Base-by-base conservation (phyloP, 2,888 invertebrate genomes). In the Pristionchus exspectatus region DNA sequence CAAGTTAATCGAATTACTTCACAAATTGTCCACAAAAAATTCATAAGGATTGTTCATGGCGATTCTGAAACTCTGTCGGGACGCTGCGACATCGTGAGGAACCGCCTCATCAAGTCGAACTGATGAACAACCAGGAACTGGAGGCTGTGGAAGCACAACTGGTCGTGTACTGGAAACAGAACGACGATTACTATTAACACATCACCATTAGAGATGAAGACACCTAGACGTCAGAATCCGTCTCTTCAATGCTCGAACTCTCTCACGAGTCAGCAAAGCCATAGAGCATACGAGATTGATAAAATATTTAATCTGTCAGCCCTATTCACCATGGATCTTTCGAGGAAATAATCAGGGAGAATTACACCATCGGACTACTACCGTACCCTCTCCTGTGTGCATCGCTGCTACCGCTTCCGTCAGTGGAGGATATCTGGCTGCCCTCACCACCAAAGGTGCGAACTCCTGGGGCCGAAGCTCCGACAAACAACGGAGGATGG, bases 31-130 rank as follows among this genome's bases (percentile, higher is more conserved):
- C 95, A 97, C 96, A 96, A 96, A 97, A 96, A 96, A 97, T 96
- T 97, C 97, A 96, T 97, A 97, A 94, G 97, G 97, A 95, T 97
- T 97, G 95, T 97, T 97, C 97, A 97, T 97, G 95, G 97, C 97
- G 96, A 97, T 97, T 95, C 97, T 96, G 96, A 97, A 97, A 95
- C 97, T 97, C 96, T 97, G 97, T 96, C 97, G 96, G 96, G 97
- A 97, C 96, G 97, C 97, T 95, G 97, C 96, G 95, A 97, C 96
- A 95, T 97, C 97, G 89, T 95, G 94, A 88, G 96, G 95, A 54
- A 95, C 93, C 10, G 38, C 38, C 89, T 95, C 93, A 56, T 95
- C 95, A 3, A 87, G 50, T 69, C 87, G 87, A 69, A n/a, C 27
- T 10, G 50, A 44, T 44, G 87, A 44, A 83, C 77, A 27, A 77